Base-by-base conservation (phyloP, 2,888 invertebrate species). In the Acanthosepion esculentum region DNA sequence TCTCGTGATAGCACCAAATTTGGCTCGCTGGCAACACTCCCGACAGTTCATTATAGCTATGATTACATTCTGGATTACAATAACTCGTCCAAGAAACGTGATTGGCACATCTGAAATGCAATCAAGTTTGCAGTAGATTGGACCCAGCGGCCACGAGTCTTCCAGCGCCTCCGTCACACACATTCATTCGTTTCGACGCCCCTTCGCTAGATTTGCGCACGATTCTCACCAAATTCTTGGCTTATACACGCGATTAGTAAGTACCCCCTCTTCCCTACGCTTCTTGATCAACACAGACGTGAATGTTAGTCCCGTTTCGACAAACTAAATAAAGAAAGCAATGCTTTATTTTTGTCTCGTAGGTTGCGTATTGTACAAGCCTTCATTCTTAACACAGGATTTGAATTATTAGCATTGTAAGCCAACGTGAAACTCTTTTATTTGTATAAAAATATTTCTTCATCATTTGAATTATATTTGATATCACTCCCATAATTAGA, bases 1-100 rank as follows among this genome's bases (percentile, higher is more conserved):
- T 78, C n/a, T 78, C 78, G 78, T 78, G 78, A 78, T 78, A 78
- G 78, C 78, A 78, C 78, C 78, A 78, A n/a, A 78, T 78, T 78
- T 78, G 78, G 78, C n/a, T 78, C 78, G n/a, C 78, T 78, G 78
- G 78, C 78, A 78, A 78, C 10, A n/a, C 78, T 78, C 78, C 78
- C 78, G 78, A 78, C 78, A 78, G 78, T 78, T 78, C 78, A 78
- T 78, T 78, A 78, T 78, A 78, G 78, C 78, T 78, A 12, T n/a
- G 78, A 78, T 78, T 78, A 78, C 78, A 78, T 78, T 78, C 78
- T n/a, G 78, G 78, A 78, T 78, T 78, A 78, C 78, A 78, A 78
- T 78, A 78, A n/a, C 78, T 78, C 33, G 78, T 33, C 78, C 78
- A 78, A n/a, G 78, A 78, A n/a, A 78, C 78, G 78, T 78, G 78